Percentiles rank a stretch among this genome's conserved stretches.
Conservation (phyloP, 2,888 invertebrate genomes). For the Aplocera efformata region DNA sequence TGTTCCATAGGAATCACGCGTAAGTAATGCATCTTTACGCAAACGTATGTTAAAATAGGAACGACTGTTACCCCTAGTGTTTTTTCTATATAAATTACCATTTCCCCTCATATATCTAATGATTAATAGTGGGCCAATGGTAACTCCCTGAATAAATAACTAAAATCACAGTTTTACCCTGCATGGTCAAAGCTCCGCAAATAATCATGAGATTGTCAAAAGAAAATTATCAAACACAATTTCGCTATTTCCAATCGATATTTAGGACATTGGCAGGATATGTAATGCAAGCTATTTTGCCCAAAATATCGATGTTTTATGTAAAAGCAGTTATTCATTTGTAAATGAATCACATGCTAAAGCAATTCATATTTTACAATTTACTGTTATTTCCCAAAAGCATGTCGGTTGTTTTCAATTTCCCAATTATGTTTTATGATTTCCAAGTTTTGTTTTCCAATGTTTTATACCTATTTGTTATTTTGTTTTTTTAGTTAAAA, state of each 20-base stretch:
- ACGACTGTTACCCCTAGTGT: conserved; percentile 63
- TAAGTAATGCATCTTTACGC: conserved; percentile 61
- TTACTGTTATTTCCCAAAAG: conserved; percentile 22
- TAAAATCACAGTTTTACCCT: conserved; percentile 45
- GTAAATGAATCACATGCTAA: conserved; percentile 1
- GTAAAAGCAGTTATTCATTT: conserved; percentile 5
- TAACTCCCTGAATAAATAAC: conserved; percentile 29
- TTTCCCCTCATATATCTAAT: conserved; percentile 37
- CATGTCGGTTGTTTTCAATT: conserved; percentile 32
- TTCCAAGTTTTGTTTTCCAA: conserved; percentile 36
- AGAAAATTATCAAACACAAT: conserved; percentile 8
- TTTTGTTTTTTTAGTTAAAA: conserved; percentile 42
- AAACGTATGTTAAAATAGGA: conserved; percentile 57
- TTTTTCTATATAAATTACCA: conserved; percentile 40
- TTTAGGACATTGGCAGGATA: conserved; percentile 1
- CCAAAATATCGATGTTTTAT: conserved; percentile 2
- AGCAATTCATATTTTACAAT: conserved; percentile 6
- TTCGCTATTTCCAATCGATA: not conserved
- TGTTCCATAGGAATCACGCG: conserved; percentile 81
- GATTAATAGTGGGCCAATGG: conserved; percentile 33
- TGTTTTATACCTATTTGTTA: conserved; percentile 50
- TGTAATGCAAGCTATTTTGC: conserved; percentile 4
- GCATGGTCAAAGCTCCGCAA: conserved; percentile 46
- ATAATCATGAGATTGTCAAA: conserved; percentile 26
- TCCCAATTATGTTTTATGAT: conserved; percentile 30